Conservation (phyloP, 2,113 vertebrate genomes). For the Tetraodon nigroviridis region DNA sequence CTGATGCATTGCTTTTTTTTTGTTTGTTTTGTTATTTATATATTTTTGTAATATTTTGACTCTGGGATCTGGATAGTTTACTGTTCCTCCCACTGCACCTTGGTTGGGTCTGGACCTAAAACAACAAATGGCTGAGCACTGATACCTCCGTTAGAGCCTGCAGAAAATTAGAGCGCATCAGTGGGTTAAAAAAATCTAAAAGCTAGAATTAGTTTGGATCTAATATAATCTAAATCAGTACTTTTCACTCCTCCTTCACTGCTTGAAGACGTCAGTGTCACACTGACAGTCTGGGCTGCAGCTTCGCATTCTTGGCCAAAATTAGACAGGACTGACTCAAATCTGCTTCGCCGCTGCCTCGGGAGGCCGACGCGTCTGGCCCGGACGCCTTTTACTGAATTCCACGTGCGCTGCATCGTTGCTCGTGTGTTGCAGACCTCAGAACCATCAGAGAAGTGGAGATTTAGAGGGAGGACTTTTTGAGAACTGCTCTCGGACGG, state of each 20-base stretch:
- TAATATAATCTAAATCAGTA: background rate
- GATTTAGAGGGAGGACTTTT: slow-evolving; percentile 39
- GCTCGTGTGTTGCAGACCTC: slow-evolving; percentile 14
- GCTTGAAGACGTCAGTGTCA: slow-evolving; percentile 9
- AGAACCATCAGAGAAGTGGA: slow-evolving; percentile 23
- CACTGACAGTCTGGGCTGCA: slow-evolving; percentile 8
- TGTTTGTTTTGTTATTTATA: slow-evolving; percentile 3
- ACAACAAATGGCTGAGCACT: slow-evolving; percentile 11
- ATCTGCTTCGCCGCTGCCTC: slow-evolving; percentile 14
- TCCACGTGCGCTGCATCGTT: slow-evolving; percentile 15
- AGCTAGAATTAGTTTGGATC: background rate
- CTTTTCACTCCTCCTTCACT: background rate
- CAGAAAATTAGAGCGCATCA: background rate
- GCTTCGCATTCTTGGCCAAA: slow-evolving; percentile 8
- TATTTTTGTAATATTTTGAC: slow-evolving; percentile 3
- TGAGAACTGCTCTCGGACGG: slow-evolving; percentile 20
- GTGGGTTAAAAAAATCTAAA: background rate
- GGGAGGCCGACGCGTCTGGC: slow-evolving; percentile 16
- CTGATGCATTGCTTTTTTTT: slow-evolving; percentile 19
- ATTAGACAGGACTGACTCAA: slow-evolving; percentile 16
- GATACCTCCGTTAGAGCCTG: slow-evolving; percentile 19
- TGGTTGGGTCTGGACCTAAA: slow-evolving; percentile 27
- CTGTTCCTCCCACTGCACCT: slow-evolving; percentile 15
- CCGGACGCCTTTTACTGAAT: slow-evolving; percentile 22
- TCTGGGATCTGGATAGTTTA: slow-evolving; percentile 14